Conservation (phyloP, 2,113 vertebrate genomes). For the Semicossyphus pulcher region DNA sequence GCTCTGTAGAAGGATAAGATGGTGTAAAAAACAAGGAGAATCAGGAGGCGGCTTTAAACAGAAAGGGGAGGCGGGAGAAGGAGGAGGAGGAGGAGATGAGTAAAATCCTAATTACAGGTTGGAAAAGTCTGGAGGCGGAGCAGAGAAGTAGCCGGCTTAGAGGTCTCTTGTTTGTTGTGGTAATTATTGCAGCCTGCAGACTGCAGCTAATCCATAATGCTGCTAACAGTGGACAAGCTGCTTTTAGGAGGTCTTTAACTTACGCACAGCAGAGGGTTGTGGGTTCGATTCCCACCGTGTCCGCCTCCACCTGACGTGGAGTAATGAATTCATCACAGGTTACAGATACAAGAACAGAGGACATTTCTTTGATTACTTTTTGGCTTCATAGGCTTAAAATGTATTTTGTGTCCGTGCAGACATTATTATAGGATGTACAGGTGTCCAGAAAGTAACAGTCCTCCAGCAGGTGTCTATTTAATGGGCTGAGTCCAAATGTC, state of each 20-base stretch:
- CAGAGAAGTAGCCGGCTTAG: constrained; percentile 34
- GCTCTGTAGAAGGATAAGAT: background rate
- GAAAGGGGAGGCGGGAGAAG: background rate
- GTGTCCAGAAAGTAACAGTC: background rate
- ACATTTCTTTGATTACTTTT: too few relatives aligned
- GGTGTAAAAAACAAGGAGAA: background rate
- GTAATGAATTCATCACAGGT: too few relatives aligned
- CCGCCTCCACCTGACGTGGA: too few relatives aligned
- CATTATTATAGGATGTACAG: too few relatives aligned
- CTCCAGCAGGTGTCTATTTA: background rate
- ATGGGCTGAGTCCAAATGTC: background rate
- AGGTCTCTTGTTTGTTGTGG: constrained; percentile 57
- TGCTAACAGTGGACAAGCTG: constrained; percentile 52
- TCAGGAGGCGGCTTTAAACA: background rate
- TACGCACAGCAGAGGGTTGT: background rate
- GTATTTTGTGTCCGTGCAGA: too few relatives aligned
- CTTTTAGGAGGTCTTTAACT: constrained; percentile 53
- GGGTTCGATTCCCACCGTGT: constrained; percentile 4
- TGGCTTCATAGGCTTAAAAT: too few relatives aligned
- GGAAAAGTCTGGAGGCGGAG: constrained; percentile 45
- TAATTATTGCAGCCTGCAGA: constrained; percentile 67
- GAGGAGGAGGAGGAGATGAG: constrained; percentile 16
- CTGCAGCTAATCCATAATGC: constrained; percentile 67
- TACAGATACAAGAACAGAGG: too few relatives aligned
- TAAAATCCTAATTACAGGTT: constrained; percentile 56